phyloP scores from a whole-genome alignment of 2,888 invertebrate genomes.

The Pandemis heparana region DNA sequence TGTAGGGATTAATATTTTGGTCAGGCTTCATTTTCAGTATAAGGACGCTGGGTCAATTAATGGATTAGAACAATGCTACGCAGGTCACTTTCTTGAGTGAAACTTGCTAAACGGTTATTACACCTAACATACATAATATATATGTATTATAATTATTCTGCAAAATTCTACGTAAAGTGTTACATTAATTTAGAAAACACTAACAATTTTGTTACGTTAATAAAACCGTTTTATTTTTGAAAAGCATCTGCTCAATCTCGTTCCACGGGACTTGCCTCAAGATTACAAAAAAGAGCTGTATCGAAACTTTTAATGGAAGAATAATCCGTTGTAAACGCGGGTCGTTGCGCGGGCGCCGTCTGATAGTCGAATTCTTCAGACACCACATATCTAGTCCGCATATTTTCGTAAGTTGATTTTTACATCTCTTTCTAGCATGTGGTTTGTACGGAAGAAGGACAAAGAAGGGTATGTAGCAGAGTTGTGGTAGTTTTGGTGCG shows the following conservation, averaged over 20 bases:
- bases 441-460: background rate
- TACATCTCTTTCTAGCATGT: constrained; percentile 28
- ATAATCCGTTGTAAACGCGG: constrained; percentile 33
- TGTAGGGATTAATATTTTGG: background rate
- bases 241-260: constrained; percentile 6
- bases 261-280: constrained; percentile 7
- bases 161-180: background rate
- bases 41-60: background rate
- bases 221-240: background rate
- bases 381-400: constrained; percentile 2
- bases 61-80: background rate
- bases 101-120: background rate
- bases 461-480: constrained; percentile 26
- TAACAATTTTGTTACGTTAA: background rate
- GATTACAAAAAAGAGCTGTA: constrained; percentile 7
- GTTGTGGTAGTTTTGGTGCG: constrained; percentile 36
- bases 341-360: constrained; percentile 36
- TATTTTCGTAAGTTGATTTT: constrained; percentile 19
- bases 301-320: constrained; percentile 37
- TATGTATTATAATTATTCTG: too few species aligned
- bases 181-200: too few species aligned
- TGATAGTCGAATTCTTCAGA: constrained; percentile 25
- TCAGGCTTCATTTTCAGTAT: background rate
- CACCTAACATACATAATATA: background rate
- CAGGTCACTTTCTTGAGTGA: background rate